Evolutionary conservation across 92 coral and sea anemone species (phyloP), one percentile per base, ranked within the genome.

Genomic region (Porites evermanni): DNA sequence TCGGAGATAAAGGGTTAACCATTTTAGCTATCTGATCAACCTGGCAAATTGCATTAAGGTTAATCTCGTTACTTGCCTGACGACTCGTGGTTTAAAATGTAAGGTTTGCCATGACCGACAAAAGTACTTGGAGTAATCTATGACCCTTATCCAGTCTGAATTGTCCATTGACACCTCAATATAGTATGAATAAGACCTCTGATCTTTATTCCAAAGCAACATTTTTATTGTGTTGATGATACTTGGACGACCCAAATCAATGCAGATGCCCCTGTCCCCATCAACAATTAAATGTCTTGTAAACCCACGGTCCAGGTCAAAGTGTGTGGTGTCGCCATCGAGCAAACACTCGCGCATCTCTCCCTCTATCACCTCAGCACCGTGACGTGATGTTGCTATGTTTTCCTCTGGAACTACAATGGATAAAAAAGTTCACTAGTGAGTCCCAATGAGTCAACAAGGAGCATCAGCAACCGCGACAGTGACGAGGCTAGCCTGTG

Each of bases 141-240:
- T 75, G 53, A 97, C 82, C 72, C 95, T 93, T 73, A 95, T 84
- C 99, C 99, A 97, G 76, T 97, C 99, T 59, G 91, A 90, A 59
- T 86, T 91, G 80, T 95, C 99, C 95, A 97, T 92, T 1, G 99
- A 97, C 47, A 97, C 96, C 70, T 97, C 99, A 91, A 97, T 92
- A 67, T 86, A 91, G 65, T 97, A 97, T 11, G 99, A 97, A 71
- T 97, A 97, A 1, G 98, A 94, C 19, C 99, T 84, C 64, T 92
- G 18, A 52, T 97, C 99, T 79, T 93, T 91, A 72, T 97, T 96
- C 98, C 98, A 95, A 53, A 97, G 88, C 21, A 97, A 88, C 90
- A 97, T 80, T 79, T 85, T 90, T 69, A 97, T 90, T 8, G 94
- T 95, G 68, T 97, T 97, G 56, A 97, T 95, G 74, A 97, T 95